Percentiles rank a stretch among this genome's conserved stretches.
phyloP scores from a whole-genome alignment of 2,888 invertebrate species.

The Priocnemis perturbator region DNA sequence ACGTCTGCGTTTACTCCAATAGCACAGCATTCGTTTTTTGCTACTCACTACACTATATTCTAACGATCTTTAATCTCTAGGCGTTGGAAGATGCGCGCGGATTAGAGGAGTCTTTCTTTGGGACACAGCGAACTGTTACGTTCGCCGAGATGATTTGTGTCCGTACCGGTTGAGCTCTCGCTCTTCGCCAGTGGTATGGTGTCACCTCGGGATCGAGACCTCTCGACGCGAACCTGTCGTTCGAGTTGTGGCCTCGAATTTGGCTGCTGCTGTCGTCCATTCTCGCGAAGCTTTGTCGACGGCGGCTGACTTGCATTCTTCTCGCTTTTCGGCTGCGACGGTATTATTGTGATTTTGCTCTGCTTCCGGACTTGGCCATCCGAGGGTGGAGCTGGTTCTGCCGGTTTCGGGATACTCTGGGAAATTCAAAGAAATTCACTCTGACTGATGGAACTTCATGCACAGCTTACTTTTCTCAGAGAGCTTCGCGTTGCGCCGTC shows the following conservation, averaged over 20 bases:
- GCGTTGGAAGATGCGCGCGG: too few relatives aligned
- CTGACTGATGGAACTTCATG: too few relatives aligned
- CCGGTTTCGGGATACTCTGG: conserved; percentile 70
- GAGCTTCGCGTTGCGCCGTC: too few relatives aligned
- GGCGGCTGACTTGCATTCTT: conserved; percentile 60
- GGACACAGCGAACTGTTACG: too few relatives aligned
- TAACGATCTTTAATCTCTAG: too few relatives aligned
- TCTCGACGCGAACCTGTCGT: conserved; percentile 71
- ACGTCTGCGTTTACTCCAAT: too few relatives aligned
- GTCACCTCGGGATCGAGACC: conserved; percentile 70
- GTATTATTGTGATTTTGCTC: conserved; percentile 75
- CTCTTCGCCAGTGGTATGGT: conserved; percentile 68
- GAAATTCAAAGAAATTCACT: conserved; percentile 11
- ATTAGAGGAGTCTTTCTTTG: too few relatives aligned
- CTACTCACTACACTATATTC: too few relatives aligned
- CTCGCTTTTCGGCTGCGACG: conserved; percentile 70
- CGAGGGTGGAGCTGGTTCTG: conserved; percentile 52
- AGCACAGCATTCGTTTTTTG: too few relatives aligned
- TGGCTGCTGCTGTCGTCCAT: conserved; percentile 70
- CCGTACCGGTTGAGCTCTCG: conserved; percentile 71
- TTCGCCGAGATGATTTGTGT: neutral
- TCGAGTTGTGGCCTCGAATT: conserved; percentile 70
- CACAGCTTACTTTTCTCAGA: neutral
- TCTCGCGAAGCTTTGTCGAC: conserved; percentile 65
- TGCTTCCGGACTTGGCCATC: conserved; percentile 67